Base-by-base conservation (phyloP, 2,113 vertebrate genomes). In the Neomonachus schauinslandi region DNA sequence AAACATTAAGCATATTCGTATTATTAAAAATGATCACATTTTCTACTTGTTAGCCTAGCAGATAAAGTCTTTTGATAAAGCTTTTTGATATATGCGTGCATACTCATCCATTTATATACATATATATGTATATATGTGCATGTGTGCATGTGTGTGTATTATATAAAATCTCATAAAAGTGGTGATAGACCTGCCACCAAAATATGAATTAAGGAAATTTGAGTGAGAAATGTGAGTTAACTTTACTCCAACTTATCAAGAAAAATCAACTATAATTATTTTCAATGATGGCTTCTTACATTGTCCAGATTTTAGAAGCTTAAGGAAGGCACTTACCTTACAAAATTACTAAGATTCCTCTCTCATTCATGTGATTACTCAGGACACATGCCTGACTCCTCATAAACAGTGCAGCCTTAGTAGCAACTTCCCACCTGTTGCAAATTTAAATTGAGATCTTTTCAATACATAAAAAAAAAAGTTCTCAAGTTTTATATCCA, bases 271-370 rank as follows among this genome's bases (percentile, higher is more conserved):
- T 97, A 89, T 92, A 87, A 92, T 97, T 91, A 83, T 69, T 91
- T 98, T 96, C 95, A 88, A 96, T 82, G 5, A 98, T 94, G 90
- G 82, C 85, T 96, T 98, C 97, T 74, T 95, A 98, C 95, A 97
- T 93, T 95, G 89, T 55, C 80, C 71, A 96, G 76, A 96, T 92
- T 97, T 98, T 15, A 94, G 95, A 86, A 97, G 86, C 79, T 97
- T 97, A 97, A 93, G 18, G 84, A 96, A 97, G 97, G 42, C 46
- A 98, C 95, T 98, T 97, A 97, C 97, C 97, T 98, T 97, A 26
- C 2, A 21, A 69, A 85, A 5, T 7, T 55, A 46, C 42, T 93
- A 81, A 95, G 80, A 93, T 96, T 94, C 33, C 81, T 96, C 26
- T 98, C 89, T 89, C 72, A 94, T 55, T 61, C 81, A 92, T 81